A percentile compares a stretch with the other conserved stretches of the same genome.
Evolutionary conservation across 2,113 vertebrate genomes (phyloP).

Genomic region (Oreotrochilus melanogaster): DNA sequence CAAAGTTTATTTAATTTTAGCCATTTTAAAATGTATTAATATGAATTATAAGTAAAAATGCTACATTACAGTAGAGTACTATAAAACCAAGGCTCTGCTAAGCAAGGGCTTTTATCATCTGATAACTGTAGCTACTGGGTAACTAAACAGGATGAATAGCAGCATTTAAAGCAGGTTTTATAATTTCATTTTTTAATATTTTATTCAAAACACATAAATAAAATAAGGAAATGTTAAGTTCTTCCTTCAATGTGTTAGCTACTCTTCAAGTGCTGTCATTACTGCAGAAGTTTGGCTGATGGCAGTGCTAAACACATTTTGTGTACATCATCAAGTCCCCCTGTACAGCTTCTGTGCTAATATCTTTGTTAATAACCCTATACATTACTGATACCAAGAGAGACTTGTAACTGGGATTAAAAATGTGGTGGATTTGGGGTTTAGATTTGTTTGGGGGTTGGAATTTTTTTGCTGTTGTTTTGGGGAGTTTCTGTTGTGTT

Average conservation of each 20-base stretch:
- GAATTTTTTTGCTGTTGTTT: neutral
- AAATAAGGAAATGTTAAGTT: constrained; percentile 52
- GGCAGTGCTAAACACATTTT: neutral
- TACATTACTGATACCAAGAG: neutral
- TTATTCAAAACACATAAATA: constrained; percentile 40
- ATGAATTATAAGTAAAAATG: neutral
- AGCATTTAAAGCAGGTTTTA: neutral
- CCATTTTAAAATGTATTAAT: neutral
- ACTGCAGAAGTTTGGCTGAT: neutral
- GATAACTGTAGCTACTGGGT: neutral
- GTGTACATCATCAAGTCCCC: neutral
- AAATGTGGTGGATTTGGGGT: neutral
- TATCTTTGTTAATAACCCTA: neutral
- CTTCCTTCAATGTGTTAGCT: neutral
- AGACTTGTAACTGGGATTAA: constrained; percentile 1
- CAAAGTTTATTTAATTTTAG: neutral
- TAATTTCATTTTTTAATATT: constrained; percentile 4
- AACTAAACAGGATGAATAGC: neutral
- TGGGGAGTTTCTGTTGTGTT: neutral
- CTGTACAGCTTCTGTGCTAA: neutral
- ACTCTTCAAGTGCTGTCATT: neutral
- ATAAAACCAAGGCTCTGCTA: neutral
- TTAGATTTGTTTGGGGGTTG: neutral
- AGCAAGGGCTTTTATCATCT: neutral
- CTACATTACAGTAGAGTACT: neutral